These are phyloP conservation scores for Cossypha polioptera DNA, from an alignment of 2,797 vertebrate species.

Conservation along the genomic window DNA sequence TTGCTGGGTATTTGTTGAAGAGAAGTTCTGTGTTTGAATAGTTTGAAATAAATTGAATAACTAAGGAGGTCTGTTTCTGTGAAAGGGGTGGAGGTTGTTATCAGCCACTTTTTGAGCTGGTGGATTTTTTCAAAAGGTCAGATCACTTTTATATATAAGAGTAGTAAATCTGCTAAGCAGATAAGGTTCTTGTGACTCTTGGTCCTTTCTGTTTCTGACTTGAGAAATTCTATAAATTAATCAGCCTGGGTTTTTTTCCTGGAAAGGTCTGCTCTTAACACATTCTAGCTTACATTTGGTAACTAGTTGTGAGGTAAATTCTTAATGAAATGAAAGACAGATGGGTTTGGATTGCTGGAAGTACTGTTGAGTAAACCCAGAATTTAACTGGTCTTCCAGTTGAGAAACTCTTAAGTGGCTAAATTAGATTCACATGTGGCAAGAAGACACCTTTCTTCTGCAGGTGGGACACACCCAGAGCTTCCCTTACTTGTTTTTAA, in stretches of 20 bases:
- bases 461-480: neutral
- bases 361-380: neutral
- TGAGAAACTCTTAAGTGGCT: neutral
- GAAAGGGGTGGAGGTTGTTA: neutral
- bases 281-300: neutral
- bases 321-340: neutral
- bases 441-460: neutral
- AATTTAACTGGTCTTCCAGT: neutral
- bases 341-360: neutral
- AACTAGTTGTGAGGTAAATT: neutral
- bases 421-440: neutral
- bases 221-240: neutral
- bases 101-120: neutral
- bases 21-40: neutral
- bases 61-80: neutral
- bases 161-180: neutral
- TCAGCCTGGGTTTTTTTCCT: neutral
- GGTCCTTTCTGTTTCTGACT: neutral
- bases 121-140: neutral
- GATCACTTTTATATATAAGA: neutral
- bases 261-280: neutral
- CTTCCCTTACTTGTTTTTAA: conserved; percentile 6
- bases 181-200: neutral
- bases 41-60: neutral
- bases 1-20: neutral